Evolutionary conservation across 2,113 vertebrate genomes (phyloP).

Genomic region (Saimiri boliviensis): DNA sequence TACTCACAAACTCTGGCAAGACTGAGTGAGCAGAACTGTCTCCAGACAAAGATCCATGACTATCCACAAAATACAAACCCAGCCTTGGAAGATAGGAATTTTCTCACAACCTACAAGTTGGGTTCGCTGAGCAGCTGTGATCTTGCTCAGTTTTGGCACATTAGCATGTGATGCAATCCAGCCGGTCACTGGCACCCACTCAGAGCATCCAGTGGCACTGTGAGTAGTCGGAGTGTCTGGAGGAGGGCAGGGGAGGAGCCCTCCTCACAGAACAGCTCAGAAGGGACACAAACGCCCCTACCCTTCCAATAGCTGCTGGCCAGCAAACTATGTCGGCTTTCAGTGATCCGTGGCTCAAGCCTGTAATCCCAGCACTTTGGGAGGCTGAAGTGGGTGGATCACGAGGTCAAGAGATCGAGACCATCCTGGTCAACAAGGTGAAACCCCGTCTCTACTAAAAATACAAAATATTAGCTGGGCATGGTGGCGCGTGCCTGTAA

Average conservation of each 20-base stretch:
- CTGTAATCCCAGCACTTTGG: too few species aligned
- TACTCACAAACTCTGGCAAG: not conserved
- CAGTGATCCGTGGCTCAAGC: too few species aligned
- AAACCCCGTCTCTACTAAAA: too few species aligned
- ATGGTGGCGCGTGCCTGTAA: too few species aligned
- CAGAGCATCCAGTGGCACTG: not conserved
- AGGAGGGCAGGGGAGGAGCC: not conserved
- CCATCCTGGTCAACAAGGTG: too few species aligned
- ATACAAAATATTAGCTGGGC: too few species aligned
- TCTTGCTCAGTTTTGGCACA: not conserved
- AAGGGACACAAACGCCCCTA: fast-evolving
- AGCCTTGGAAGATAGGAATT: not conserved
- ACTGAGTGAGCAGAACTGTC: not conserved
- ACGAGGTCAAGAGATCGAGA: too few species aligned
- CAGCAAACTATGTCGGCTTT: not conserved
- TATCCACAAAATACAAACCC: not conserved
- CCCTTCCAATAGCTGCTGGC: not conserved
- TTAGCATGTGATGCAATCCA: not conserved
- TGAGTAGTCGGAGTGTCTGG: not conserved
- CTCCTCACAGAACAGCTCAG: not conserved
- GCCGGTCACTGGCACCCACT: not conserved
- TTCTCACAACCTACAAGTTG: not conserved
- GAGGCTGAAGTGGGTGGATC: too few species aligned
- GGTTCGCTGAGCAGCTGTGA: not conserved
- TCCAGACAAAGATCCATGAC: not conserved